These are phyloP conservation scores for Araneus ventricosus DNA, from an alignment of 1,140 invertebrate species.

Conservation along the genomic window DNA sequence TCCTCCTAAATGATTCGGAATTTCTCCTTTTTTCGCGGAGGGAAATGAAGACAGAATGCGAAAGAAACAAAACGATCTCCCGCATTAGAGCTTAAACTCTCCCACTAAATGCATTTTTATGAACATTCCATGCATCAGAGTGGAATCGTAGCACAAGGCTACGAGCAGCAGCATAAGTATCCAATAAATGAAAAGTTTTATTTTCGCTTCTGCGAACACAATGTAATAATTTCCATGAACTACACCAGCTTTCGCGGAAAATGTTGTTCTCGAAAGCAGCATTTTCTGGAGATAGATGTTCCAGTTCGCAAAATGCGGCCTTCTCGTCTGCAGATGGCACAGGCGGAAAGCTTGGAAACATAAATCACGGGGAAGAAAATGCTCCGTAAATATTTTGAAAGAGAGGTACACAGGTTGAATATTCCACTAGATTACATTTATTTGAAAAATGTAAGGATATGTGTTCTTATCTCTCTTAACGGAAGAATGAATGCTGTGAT, in stretches of 20 bases:
- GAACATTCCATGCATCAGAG: not conserved
- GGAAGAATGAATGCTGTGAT: conserved; percentile 19
- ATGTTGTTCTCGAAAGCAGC: not conserved
- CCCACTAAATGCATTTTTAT: conserved; percentile 31
- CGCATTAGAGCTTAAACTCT: conserved; percentile 9
- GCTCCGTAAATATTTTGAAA: conserved; percentile 46
- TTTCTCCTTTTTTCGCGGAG: not conserved
- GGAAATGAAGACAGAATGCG: not conserved
- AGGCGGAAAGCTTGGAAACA: not conserved
- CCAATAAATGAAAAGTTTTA: conserved; percentile 36
- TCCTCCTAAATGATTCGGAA: not conserved
- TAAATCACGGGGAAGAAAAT: conserved; percentile 4
- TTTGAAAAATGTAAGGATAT: conserved; percentile 15
- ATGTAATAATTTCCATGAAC: not conserved
- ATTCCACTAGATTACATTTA: conserved; percentile 61
- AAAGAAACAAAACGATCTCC: not conserved
- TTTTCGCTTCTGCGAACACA: not conserved
- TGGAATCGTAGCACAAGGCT: not conserved
- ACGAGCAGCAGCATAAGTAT: conserved; percentile 12
- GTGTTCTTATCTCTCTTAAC: conserved; percentile 32
- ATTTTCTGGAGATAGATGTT: not conserved
- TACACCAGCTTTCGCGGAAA: not conserved
- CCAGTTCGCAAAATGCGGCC: not conserved
- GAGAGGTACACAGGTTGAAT: not conserved
- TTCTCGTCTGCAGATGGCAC: not conserved